Base-by-base conservation (phyloP, 2,113 vertebrate species). In the Ailurus styani region DNA sequence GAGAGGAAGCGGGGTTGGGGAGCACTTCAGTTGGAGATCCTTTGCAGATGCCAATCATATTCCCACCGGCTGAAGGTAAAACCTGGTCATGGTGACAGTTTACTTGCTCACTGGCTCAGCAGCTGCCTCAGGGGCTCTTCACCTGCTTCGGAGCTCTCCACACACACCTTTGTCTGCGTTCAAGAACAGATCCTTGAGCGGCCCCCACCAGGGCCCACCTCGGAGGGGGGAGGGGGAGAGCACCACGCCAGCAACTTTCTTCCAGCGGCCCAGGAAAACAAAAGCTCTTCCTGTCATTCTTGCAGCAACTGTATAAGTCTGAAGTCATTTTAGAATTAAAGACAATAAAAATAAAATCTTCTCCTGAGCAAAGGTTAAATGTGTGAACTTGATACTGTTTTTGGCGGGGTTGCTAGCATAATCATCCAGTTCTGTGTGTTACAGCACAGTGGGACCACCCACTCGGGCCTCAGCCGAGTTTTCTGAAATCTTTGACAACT, bases 101-200 rank as follows among this genome's bases (percentile, higher is more conserved):
- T 72, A n/a, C 1, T 60, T 6, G 15, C 62, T 62, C 72, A 37
- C 3, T 37, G 78, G 55, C 73, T 50, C 77, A 17, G 31, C 12
- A 21, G 7, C n/a, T 50, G 50, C 25, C 18, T 75, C 50, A 27
- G 15, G 1, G 17, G 34, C 7, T 72, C 40, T 18, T 52, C 14
- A 9, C 40, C 52, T 88, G 15, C 25, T 37, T 79, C 31, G 40
- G 31, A 75, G 12, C 34, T n/a, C 17, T 42, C 55, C 68, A 2
- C 0, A 12, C 37, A 54, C 1, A 0, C 70, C 18, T 12, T 60
- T 29, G 34, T 37, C 8, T 14, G 25, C 50, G 21, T 57, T 8
- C 11, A 23, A 37, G 52, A 55, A 7, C 60, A 7, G 9, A 4
- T 6, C 7, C 37, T 47, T 8, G 42, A 34, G 47, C 45, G n/a